Base-by-base conservation (phyloP, 2,888 invertebrate genomes). In the Drosophila kambysellisi region DNA sequence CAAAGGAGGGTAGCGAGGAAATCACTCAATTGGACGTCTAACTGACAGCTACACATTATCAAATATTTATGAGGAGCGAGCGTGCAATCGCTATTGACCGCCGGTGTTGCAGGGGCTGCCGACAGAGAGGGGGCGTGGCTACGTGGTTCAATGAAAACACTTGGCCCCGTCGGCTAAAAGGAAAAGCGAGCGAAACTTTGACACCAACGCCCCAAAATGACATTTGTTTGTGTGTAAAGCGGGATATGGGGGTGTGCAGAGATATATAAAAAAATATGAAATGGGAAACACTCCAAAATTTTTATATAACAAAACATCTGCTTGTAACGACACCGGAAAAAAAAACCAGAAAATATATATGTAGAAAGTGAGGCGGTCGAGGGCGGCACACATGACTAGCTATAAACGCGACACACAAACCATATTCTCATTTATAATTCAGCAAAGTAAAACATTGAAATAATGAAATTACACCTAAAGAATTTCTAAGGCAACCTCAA, bases 391-490 rank as follows among this genome's bases (percentile, higher is more conserved):
- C 81, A 84, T 86, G 87, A 84, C 83, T 86, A 79, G 83, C 86
- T 68, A 76, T 81, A 81, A 82, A 79, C 53, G 70, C 70, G 74
- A 73, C 66, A 51, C 56, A 63, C 65, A 58, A 70, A 57, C 57
- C 73, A 67, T 58, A 61, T 74, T 74, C 85, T 87, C 86, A 87
- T 87, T 87, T 82, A 87, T 88, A 88, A 87, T 87, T 88, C 86
- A 87, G 86, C 66, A 81, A 87, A 87, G 88, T 87, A 87, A 87
- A 87, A 87, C 86, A 87, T 87, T 88, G 83, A 88, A 87, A 83
- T 87, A 87, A 87, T 87, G 83, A 87, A 87, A 88, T 87, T 87
- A 87, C 88, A 82, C 84, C 82, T 80, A 76, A 87, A 83, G 88
- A 85, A 86, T 87, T 81, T 73, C 75, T 68, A 70, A 66, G 73